phyloP scores from a whole-genome alignment of 2,113 vertebrate species.

The Alexandromys fortis region DNA sequence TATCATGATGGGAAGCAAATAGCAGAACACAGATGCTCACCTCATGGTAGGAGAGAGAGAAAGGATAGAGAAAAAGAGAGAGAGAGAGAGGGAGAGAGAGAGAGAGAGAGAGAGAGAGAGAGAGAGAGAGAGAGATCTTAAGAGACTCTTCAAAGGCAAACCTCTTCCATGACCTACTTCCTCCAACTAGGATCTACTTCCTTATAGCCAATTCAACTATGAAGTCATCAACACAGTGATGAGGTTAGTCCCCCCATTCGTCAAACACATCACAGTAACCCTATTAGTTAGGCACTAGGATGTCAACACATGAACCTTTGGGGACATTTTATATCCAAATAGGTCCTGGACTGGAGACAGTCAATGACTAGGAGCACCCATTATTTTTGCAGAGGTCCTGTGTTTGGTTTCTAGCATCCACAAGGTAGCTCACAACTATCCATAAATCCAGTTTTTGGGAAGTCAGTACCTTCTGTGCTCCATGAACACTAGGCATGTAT shows the following conservation, averaged over 20 bases:
- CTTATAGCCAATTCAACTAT: not conserved
- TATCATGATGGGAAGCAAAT: not conserved
- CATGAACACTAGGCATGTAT: not conserved
- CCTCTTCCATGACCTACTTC: not conserved
- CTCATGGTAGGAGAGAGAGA: not conserved
- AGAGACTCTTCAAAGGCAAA: not conserved
- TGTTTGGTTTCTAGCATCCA: not conserved
- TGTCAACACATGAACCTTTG: not conserved
- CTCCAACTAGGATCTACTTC: not conserved
- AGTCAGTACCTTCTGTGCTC: not conserved
- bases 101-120: not conserved
- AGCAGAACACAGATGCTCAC: not conserved
- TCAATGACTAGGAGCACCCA: not conserved
- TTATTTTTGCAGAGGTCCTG: not conserved
- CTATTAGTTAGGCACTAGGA: not conserved
- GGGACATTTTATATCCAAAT: not conserved
- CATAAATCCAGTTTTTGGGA: not conserved
- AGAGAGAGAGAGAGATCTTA: not conserved
- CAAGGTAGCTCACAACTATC: not conserved
- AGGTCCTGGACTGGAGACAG: not conserved
- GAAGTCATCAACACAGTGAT: not conserved
- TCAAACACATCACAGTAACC: not conserved
- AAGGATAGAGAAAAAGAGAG: not conserved
- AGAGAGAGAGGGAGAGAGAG: not conserved
- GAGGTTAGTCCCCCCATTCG: not conserved